Conservation (phyloP, 2,888 invertebrate genomes). For the Resseliella maxima region DNA sequence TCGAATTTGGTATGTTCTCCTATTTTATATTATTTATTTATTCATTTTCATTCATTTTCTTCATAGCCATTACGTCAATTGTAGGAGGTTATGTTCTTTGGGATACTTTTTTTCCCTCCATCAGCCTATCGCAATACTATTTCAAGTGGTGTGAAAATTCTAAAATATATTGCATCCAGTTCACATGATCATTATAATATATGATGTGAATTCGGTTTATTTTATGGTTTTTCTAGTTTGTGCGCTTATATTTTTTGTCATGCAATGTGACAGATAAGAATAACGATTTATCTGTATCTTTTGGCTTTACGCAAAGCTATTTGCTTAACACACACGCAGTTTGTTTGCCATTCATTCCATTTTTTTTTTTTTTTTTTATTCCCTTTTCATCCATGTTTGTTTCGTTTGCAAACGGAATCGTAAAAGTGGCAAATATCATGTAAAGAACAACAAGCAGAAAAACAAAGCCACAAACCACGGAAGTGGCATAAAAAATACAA, state of each 20-base stretch:
- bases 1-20: not conserved
- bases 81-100: not conserved
- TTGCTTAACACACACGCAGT: constrained; percentile 45
- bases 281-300: constrained; percentile 35
- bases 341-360: constrained; percentile 7
- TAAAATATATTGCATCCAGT: constrained; percentile 39
- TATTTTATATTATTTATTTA: not conserved
- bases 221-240: not conserved
- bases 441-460: constrained; percentile 7
- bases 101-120: not conserved
- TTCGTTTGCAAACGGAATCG: not conserved
- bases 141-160: constrained; percentile 48
- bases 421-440: constrained; percentile 26
- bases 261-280: constrained; percentile 35
- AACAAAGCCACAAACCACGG: not conserved
- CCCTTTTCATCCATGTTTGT: not conserved
- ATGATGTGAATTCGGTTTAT: constrained; percentile 45
- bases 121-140: not conserved
- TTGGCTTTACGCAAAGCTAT: constrained; percentile 44
- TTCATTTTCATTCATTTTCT: not conserved
- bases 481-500: constrained; percentile 9
- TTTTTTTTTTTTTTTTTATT: not conserved
- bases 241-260: not conserved
- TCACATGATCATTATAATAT: constrained; percentile 31
- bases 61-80: not conserved